Base-by-base conservation (phyloP, 2,888 invertebrate genomes). In the Thymelicus lineola region DNA sequence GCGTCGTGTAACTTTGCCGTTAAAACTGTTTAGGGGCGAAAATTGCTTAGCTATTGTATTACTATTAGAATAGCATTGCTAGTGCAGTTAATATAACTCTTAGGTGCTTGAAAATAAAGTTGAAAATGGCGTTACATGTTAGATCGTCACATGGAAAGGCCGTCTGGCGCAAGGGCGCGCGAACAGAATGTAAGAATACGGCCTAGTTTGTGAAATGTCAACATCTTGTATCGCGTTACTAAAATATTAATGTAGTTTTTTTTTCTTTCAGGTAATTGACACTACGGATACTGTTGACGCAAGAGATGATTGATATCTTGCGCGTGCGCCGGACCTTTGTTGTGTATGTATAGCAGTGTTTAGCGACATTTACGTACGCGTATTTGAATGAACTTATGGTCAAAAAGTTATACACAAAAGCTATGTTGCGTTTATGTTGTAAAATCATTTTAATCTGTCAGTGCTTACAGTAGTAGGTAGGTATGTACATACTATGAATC, bases 151-250 rank as follows among this genome's bases (percentile, higher is more conserved):
- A 81, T 82, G 76, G 77, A 78, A 77, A 83, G 86, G 86, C 79
- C 78, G 81, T 46, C 77, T 89, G 86, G 81, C 81, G 87, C 85
- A 90, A 91, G 88, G 85, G 84, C 84, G 79, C 80, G 82, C 82
- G 78, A 75, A 71, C 77, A 71, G 88, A 85, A 86, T 89, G 82
- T 74, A 75, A 77, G 76, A 84, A 73, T 76, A 77, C 76, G 86
- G 74, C 86, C 87, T 83, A 89, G 86, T 86, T 88, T 59, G 64
- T 53, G 71, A 83, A 86, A 87, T 89, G 86, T 85, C 86, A 86
- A 86, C 86, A 84, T 80, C 74, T 74, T 73, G 68, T 72, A 72
- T 75, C 66, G 68, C 72, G 64, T 73, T 76, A 76, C 78, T 80
- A 72, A 78, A 82, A 80, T 80, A 76, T 75, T 83, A 82, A 84